A percentile compares a stretch with the other conserved stretches of the same genome.
Evolutionary conservation across 1,140 invertebrate genomes (phyloP).

Genomic region (Dufourea novaeangliae): DNA sequence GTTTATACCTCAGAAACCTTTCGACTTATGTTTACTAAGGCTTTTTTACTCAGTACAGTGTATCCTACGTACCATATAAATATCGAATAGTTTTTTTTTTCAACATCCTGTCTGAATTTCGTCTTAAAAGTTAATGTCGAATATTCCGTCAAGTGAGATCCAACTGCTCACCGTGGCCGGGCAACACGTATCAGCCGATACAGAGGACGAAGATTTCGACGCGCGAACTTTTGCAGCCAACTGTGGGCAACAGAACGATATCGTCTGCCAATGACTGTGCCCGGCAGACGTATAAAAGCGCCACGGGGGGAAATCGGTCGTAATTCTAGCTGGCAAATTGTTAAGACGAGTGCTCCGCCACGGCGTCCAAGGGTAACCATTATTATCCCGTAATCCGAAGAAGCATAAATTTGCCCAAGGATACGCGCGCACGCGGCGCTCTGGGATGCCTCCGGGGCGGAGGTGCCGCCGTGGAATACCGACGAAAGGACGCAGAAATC

Average conservation of each 20-base stretch:
- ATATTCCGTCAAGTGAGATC: too few relatives aligned
- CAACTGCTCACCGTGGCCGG: too few relatives aligned
- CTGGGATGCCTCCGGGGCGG: conserved; percentile 13
- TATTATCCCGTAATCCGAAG: conserved; percentile 54
- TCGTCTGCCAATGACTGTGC: conserved; percentile 22
- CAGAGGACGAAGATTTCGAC: not conserved
- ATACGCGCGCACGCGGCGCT: too few relatives aligned
- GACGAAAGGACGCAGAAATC: conserved; percentile 33
- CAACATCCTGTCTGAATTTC: too few relatives aligned
- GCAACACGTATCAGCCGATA: too few relatives aligned
- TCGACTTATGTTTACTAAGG: too few relatives aligned
- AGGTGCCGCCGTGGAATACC: too few relatives aligned
- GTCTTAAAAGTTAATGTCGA: too few relatives aligned
- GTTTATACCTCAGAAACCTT: too few relatives aligned
- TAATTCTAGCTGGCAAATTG: conserved; percentile 54
- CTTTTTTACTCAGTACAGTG: too few relatives aligned
- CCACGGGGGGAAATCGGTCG: conserved; percentile 32
- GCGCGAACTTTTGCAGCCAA: not conserved
- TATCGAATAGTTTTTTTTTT: too few relatives aligned
- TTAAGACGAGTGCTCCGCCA: conserved; percentile 35
- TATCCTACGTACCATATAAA: too few relatives aligned
- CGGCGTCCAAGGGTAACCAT: conserved; percentile 45
- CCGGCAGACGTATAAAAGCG: conserved; percentile 25
- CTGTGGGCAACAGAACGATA: conserved; percentile 1
- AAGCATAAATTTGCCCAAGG: conserved; percentile 54